A percentile compares a stretch with the other conserved stretches of the same genome.
Conservation (phyloP, 2,113 vertebrate genomes). For the Muntiacus muntjak region DNA sequence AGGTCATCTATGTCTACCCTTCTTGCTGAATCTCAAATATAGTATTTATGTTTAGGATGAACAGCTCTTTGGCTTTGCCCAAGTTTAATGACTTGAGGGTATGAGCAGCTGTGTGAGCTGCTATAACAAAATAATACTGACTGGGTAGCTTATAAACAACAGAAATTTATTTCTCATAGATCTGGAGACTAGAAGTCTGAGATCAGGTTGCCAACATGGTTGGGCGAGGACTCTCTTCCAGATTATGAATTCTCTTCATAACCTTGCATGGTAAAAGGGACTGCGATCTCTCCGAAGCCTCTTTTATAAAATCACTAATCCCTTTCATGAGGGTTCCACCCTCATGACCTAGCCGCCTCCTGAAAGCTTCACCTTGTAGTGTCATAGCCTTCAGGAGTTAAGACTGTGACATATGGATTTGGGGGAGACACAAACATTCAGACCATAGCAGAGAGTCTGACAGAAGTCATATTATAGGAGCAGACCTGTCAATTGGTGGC, state of each 20-base stretch:
- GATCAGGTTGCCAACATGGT: not conserved
- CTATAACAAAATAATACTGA: not conserved
- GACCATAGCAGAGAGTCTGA: not conserved
- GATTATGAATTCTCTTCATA: not conserved
- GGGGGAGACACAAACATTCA: not conserved
- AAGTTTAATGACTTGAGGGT: not conserved
- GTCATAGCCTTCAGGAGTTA: not conserved
- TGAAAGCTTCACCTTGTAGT: not conserved
- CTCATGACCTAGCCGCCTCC: too few species aligned
- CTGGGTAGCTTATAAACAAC: not conserved
- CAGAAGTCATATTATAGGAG: not conserved
- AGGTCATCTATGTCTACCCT: not conserved
- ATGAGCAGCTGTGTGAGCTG: not conserved
- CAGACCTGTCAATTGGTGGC: not conserved
- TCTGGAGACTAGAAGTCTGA: not conserved
- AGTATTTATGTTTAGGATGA: not conserved
- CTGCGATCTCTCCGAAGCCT: not conserved
- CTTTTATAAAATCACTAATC: not conserved
- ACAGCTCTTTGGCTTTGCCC: not conserved
- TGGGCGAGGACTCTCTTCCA: not conserved
- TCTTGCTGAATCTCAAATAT: not conserved
- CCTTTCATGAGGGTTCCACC: not conserved
- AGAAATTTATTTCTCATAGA: not conserved
- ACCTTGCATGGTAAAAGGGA: not conserved
- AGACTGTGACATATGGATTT: not conserved